A percentile compares a stretch with the other conserved stretches of the same genome.
phyloP scores from a whole-genome alignment of 2,113 vertebrate genomes.

The Xiphias gladius region DNA sequence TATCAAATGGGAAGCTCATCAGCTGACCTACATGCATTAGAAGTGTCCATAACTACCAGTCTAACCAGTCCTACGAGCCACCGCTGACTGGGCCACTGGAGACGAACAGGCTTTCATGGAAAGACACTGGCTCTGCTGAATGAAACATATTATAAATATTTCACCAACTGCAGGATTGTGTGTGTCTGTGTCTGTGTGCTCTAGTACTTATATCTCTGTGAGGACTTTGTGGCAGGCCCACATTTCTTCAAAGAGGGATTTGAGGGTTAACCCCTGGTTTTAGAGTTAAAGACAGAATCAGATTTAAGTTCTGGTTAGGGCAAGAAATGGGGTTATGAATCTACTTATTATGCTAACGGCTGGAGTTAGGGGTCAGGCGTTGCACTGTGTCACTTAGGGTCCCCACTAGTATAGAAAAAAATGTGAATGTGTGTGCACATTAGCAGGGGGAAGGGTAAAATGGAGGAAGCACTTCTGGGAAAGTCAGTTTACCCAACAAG shows the following conservation, averaged over 20 bases:
- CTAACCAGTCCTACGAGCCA: constrained; percentile 28
- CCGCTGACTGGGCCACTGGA: constrained; percentile 46
- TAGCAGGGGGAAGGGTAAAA: constrained; percentile 50
- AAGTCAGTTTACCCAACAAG: constrained; percentile 82
- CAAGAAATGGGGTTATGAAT: neutral
- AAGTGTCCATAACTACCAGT: constrained; percentile 20
- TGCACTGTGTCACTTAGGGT: neutral
- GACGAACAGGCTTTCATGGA: constrained; percentile 65
- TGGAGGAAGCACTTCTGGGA: constrained; percentile 72
- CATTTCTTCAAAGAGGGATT: constrained; percentile 15
- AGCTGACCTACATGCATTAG: constrained; percentile 28
- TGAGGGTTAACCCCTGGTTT: neutral
- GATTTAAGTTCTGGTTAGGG: neutral
- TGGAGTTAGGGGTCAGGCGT: neutral
- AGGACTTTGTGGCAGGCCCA: constrained; percentile 15
- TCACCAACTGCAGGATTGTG: constrained; percentile 66
- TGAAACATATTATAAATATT: constrained; percentile 80
- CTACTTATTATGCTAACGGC: neutral
- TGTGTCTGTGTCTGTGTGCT: neutral
- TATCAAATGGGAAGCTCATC: constrained; percentile 1
- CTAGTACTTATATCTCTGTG: constrained; percentile 15
- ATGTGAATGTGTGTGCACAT: constrained; percentile 17
- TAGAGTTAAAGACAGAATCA: neutral
- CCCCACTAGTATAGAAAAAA: constrained; percentile 22
- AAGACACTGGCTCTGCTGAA: constrained; percentile 53